phyloP scores from a whole-genome alignment of 2,797 vertebrate species.

The Eremophila alpestris region DNA sequence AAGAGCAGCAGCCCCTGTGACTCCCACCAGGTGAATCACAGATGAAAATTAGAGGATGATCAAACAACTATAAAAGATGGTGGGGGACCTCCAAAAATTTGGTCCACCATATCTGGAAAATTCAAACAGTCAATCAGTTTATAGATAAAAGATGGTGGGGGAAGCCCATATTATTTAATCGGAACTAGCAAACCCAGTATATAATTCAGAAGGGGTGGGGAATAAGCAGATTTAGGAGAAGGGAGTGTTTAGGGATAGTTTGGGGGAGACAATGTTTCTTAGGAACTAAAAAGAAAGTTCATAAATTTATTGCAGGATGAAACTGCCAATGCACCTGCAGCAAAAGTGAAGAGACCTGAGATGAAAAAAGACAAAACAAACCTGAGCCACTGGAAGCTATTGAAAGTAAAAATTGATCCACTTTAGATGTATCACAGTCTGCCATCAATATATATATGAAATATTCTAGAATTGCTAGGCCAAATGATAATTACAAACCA shows the following conservation, averaged over 20 bases:
- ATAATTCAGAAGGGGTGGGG: background rate
- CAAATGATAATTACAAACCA: background rate
- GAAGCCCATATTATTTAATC: background rate
- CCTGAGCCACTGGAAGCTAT: background rate
- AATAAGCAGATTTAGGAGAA: background rate
- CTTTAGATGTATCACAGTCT: background rate
- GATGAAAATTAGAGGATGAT: background rate
- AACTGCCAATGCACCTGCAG: background rate
- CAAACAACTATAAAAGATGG: background rate
- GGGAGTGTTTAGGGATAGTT: accelerated
- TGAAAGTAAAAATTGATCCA: background rate
- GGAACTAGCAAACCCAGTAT: background rate
- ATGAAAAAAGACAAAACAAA: background rate
- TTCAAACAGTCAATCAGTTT: background rate
- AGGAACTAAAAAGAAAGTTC: background rate
- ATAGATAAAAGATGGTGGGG: accelerated
- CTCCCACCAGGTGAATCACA: background rate
- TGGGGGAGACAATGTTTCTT: background rate
- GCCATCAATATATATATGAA: background rate
- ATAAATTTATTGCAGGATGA: background rate
- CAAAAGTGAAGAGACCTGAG: background rate
- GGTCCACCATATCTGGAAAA: background rate
- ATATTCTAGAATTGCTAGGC: background rate
- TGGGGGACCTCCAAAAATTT: background rate
- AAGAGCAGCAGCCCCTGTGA: background rate